Evolutionary conservation across 1,140 invertebrate genomes (phyloP).

Genomic region (Antheraea mylitta): DNA sequence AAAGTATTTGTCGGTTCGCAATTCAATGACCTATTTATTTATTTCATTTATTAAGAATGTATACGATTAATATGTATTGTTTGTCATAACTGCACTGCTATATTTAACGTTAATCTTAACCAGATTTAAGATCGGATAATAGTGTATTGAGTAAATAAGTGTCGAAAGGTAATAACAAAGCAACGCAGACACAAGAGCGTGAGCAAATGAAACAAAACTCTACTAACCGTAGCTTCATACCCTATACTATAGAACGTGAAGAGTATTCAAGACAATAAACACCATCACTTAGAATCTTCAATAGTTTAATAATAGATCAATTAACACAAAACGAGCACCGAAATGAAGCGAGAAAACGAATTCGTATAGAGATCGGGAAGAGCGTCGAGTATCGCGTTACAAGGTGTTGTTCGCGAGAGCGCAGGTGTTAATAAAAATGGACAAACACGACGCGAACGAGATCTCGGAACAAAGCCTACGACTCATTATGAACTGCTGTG

Average conservation of each 20-base stretch:
- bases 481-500: conserved; percentile 15
- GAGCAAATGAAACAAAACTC: no score
- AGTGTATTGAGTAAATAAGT: no score
- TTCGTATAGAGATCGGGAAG: background rate
- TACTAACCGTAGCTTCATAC: background rate
- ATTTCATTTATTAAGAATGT: no score
- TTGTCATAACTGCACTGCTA: no score
- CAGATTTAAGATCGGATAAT: no score
- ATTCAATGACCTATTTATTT: no score
- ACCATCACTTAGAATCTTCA: background rate
- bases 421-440: conserved; percentile 64
- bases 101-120: no score
- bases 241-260: background rate
- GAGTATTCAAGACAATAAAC: conserved; percentile 9
- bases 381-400: conserved; percentile 46
- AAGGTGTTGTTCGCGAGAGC: conserved; percentile 36
- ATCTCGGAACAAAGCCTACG: conserved; percentile 21
- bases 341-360: no score
- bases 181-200: no score
- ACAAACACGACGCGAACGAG: conserved; percentile 29
- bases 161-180: no score
- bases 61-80: no score
- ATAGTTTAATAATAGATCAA: conserved; percentile 5
- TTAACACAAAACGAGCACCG: background rate
- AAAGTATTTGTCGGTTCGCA: no score